Conservation (phyloP, 2,797 vertebrate species). For the Sarcoramphus papa region DNA sequence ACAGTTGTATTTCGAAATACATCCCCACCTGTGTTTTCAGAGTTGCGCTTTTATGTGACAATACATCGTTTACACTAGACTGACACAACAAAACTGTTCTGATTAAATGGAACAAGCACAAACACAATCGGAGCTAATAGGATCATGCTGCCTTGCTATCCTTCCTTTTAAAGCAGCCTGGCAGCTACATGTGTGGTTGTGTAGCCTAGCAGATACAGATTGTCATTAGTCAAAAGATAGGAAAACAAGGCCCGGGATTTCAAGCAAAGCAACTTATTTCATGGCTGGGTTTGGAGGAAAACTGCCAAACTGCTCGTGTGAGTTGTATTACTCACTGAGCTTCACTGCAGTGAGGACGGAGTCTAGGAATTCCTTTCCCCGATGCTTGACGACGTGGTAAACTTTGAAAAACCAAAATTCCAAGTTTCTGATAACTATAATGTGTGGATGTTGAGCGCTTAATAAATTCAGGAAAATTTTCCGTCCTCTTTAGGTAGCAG, state of each 20-base stretch:
- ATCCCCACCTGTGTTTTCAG: not conserved
- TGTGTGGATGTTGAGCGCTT: not conserved
- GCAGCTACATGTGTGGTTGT: not conserved
- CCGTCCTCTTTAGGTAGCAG: not conserved
- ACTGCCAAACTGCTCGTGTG: not conserved
- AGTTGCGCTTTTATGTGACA: not conserved
- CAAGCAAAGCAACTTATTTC: not conserved
- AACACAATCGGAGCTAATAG: not conserved
- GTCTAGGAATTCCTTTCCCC: not conserved
- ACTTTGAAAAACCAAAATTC: not conserved
- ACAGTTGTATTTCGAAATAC: not conserved
- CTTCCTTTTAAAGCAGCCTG: not conserved
- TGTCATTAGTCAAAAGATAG: not conserved
- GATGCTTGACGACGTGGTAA: not conserved
- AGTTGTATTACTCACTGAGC: not conserved
- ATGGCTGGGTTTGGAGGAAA: not conserved
- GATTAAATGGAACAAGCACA: not conserved
- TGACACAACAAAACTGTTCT: not conserved
- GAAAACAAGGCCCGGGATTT: not conserved
- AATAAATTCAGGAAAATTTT: not conserved
- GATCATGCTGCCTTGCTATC: not conserved
- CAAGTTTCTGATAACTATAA: not conserved
- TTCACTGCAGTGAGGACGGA: not conserved
- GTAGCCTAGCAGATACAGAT: not conserved
- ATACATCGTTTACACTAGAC: not conserved